Evolutionary conservation across 2,113 vertebrate species (phyloP).

Genomic region (Tringa solitaria): DNA sequence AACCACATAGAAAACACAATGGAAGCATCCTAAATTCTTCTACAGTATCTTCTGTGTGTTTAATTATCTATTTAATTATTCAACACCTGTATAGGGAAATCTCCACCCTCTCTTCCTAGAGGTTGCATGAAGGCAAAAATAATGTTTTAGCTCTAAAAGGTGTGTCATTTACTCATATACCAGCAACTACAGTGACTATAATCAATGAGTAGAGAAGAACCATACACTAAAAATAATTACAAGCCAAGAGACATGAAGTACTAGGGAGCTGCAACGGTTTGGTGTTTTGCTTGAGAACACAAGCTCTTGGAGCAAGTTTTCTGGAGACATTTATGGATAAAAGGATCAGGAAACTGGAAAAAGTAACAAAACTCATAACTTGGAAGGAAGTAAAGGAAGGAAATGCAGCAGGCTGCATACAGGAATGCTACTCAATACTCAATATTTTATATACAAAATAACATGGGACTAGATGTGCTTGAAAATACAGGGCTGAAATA

Average conservation of each 20-base stretch:
- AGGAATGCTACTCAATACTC: not conserved
- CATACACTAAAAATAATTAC: not conserved
- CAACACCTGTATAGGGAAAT: not conserved
- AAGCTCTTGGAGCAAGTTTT: not conserved
- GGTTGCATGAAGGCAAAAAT: not conserved
- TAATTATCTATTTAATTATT: not conserved
- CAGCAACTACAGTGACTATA: not conserved
- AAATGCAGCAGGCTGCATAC: not conserved
- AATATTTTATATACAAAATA: not conserved
- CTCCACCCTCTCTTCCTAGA: not conserved
- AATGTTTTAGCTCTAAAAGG: not conserved
- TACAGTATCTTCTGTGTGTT: not conserved
- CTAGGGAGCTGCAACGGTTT: not conserved
- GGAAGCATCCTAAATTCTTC: not conserved
- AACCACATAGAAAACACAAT: not conserved
- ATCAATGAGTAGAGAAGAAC: not conserved
- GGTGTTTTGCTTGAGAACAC: not conserved
- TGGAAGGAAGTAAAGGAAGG: not conserved
- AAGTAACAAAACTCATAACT: not conserved
- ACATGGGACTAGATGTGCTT: fast-evolving
- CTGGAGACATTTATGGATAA: not conserved
- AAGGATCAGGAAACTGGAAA: not conserved
- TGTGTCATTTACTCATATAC: not conserved
- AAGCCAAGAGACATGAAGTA: fast-evolving
- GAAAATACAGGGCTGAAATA: not conserved